Evolutionary conservation across 92 coral and sea anemone genomes (phyloP), one percentile per base, ranked within the genome.

Genomic region (Siderastrea radians): DNA sequence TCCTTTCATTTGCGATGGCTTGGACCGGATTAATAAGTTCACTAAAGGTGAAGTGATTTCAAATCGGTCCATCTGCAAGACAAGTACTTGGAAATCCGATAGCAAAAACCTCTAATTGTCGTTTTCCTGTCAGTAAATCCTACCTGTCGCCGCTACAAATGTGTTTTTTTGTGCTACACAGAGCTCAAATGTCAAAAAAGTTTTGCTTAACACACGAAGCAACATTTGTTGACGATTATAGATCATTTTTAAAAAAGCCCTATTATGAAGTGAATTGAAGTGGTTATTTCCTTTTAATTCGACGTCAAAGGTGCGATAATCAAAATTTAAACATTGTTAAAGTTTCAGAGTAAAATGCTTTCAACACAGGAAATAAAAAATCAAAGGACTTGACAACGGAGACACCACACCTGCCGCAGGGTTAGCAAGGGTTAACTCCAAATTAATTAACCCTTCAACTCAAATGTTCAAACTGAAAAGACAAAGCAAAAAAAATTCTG

Each of bases 31-130:
- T 67, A 67, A 67, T 67, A 49, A 62, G 52, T 48, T 61, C 19
- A 17, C 12, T 58, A 14, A 78, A 19, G 83, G 72, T 61, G 58
- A 49, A 53, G 72, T 63, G 71, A 1, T 12, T 51, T 12, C 2
- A 0, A 7, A 16, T 11, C 53, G 52, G 43, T 6, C 68, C 52
- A 45, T 49, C 16, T 6, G 53, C 66, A 55, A 13, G n/a, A 52
- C 59, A 79, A 64, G 77, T 16, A n/a, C 64, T 55, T 74, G 55
- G 86, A 70, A 69, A 82, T 57, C 49, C 38, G 78, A 47, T 26
- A 26, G 84, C 26, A 3, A 65, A 26, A 80, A 50, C 52, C 55
- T 47, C 0, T 16, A 47, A 12, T 67, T 43, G 43, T 45, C 38
- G n/a, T 82, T 15, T 68, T 80, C 75, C 66, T 15, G 9, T 52